Base-by-base conservation (phyloP, 2,113 vertebrate species). In the Scomber japonicus region DNA sequence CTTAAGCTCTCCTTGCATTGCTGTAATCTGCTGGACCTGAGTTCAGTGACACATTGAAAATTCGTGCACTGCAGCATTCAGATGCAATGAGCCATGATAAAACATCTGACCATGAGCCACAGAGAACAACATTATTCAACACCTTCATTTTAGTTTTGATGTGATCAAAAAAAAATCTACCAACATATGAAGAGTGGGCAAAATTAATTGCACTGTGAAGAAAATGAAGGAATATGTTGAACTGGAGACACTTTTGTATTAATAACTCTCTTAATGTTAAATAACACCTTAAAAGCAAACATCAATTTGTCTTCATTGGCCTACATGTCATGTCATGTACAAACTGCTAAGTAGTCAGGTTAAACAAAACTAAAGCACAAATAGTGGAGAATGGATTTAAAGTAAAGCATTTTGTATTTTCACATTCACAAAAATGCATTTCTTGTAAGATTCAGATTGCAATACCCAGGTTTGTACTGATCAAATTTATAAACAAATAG, bases 11-110 rank as follows among this genome's bases (percentile, higher is more conserved):
- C 44, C 49, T 80, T 27, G 2, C 49, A 74, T 81, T 84, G 77
- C 70, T 84, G 70, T 68, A 51, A 77, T 77, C 78, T 75, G 21
- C 84, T 64, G 77, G 75, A 89, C 71, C 46, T 71, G 67, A 65
- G 71, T 91, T 89, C 54, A 81, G 71, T 84, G 71, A 78, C 78
- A 87, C 80, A 55, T 82, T 81, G 30, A 84, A 81, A 88, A 86
- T 81, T 44, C 48, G 70, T 80, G 79, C 88, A 83, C 62, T 35
- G 68, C 81, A 81, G 86, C 82, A 68, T 66, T 74, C 70, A 85
- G 55, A 86, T 75, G 82, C 68, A 86, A 82, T 57, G 67, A 93
- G 79, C 82, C 82, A 62, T 76, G 70, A 74, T 70, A 68, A 77
- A 84, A 86, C 69, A 75, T 68, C 35, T 63, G 62, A 79, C 55